Base-by-base conservation (phyloP, 2,888 invertebrate species). In the Micoletzkya japonica region DNA sequence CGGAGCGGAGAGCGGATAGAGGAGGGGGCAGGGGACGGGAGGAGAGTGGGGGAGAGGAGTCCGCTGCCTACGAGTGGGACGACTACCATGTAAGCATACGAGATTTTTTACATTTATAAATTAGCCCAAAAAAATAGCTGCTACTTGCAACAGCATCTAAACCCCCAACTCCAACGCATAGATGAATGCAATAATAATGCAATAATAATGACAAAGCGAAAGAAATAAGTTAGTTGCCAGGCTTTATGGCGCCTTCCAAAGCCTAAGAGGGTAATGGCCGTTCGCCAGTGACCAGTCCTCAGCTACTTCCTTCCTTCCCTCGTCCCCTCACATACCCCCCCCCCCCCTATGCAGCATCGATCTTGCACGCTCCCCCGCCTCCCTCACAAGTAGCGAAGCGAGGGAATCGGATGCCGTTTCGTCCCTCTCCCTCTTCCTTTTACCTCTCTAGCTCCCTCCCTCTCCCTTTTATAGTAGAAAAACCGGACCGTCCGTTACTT, bases 41-140 rank as follows among this genome's bases (percentile, higher is more conserved):
- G 7, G 63, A 50, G 30, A 63, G 63, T 50, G 63, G 50, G 34
- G 73, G 73, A 44, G 80, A 78, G 44, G 73, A 73, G 20, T 74
- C 76, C 0, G 73, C 76, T 20, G 76, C 74, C 24, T 80, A 77
- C 60, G 80, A 80, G 58, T 80, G 80, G 80, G 80, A 80, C 66
- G 80, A 80, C 50, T 80, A 80, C 60, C 76, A 77, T 71, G 80
- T 80, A 61, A 72, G 74, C 28, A 50, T 28, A 49, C 3, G 6
- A 37, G 4, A 4, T 37, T 39, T 14, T 17, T 32, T 60, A 30
- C 24, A 49, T 61, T 30, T n/a, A n/a, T n/a, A n/a, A n/a, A n/a
- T n/a, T n/a, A n/a, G n/a, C n/a, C n/a, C n/a, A n/a, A n/a, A n/a
- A n/a, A n/a, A n/a, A n/a, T n/a, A n/a, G n/a, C n/a, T n/a, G n/a